Base-by-base conservation (phyloP, 2,113 vertebrate genomes). In the Callithrix jacchus region DNA sequence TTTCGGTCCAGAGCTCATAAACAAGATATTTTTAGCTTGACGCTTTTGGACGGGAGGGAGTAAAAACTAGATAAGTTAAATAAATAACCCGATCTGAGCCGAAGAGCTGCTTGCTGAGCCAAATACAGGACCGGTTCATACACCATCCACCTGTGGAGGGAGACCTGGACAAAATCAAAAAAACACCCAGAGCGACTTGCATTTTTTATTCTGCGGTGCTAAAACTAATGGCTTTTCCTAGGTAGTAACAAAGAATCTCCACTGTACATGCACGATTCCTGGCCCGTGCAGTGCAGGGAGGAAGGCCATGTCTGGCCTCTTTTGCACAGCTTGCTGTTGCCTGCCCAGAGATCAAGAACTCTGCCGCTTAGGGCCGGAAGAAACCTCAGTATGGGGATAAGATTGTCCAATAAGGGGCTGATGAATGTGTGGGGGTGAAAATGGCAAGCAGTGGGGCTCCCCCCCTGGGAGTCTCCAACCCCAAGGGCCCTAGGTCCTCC, bases 1-100 rank as follows among this genome's bases (percentile, higher is more conserved):
- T 90, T 84, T 93, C 54, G 16, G 64, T 81, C 70, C 94, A 81
- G 92, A 96, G 87, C 76, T 87, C 89, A 88, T 76, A 92, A 94
- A 87, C 87, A 92, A 96, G 47, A 74, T 94, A 96, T 94, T 91
- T 97, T 96, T 76, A 97, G 88, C 82, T 95, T 94, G 66, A 77
- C 73, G 66, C 16, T 77, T 94, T 95, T 73, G 89, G 56, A 88
- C 76, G 8, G 61, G 54, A 91, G 49, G 16, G 85, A 90, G 71
- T 76, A 52, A 93, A 73, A 94, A 90, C n/a, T 37, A 93, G 85
- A 92, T 89, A 54, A 6, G 27, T 84, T 90, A 85, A 82, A 79
- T 58, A 91, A 88, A 42, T 47, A 90, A 61, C 32, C 66, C 58
- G 66, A 2, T n/a, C 52, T 21, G 87, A 49, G 73, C 71, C 4